Conservation (phyloP, 1,140 invertebrate species). For the Monomorium pharaonis region DNA sequence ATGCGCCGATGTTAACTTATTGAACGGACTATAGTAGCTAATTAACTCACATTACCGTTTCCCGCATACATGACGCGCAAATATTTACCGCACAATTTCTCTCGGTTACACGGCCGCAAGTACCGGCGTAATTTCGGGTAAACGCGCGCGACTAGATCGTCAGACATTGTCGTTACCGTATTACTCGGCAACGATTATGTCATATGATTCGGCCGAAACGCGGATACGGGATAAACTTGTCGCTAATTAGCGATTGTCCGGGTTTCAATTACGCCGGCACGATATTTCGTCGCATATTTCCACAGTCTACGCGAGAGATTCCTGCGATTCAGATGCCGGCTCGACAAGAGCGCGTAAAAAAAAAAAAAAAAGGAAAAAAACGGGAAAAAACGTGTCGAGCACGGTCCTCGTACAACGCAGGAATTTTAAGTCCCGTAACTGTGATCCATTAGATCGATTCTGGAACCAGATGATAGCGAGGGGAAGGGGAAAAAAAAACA, state of each 20-base stretch:
- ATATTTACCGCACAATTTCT: slow-evolving; percentile 50
- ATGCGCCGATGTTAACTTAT: slow-evolving; percentile 19
- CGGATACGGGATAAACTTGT: slow-evolving; percentile 14
- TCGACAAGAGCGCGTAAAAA: background rate
- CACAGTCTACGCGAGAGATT: slow-evolving; percentile 25
- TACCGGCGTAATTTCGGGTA: slow-evolving; percentile 52
- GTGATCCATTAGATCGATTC: background rate
- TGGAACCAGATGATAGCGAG: background rate
- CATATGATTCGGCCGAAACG: slow-evolving; percentile 25
- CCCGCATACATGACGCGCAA: slow-evolving; percentile 7
- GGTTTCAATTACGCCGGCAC: slow-evolving; percentile 38
- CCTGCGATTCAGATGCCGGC: background rate
- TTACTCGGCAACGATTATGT: slow-evolving; percentile 32
- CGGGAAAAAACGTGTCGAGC: background rate
- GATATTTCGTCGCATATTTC: slow-evolving; percentile 32
- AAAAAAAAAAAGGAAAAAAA: background rate
- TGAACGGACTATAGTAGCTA: slow-evolving; percentile 1
- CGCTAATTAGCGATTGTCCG: slow-evolving; percentile 44
- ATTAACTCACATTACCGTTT: slow-evolving; percentile 18
- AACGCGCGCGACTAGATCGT: slow-evolving; percentile 4
- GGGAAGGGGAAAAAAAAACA: background rate
- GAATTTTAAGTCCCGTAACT: background rate
- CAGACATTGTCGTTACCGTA: slow-evolving; percentile 45
- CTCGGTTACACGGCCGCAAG: slow-evolving; percentile 46
- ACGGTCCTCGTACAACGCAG: background rate